phyloP scores from a whole-genome alignment of 2,888 invertebrate genomes.

The Zygaena filipendulae region DNA sequence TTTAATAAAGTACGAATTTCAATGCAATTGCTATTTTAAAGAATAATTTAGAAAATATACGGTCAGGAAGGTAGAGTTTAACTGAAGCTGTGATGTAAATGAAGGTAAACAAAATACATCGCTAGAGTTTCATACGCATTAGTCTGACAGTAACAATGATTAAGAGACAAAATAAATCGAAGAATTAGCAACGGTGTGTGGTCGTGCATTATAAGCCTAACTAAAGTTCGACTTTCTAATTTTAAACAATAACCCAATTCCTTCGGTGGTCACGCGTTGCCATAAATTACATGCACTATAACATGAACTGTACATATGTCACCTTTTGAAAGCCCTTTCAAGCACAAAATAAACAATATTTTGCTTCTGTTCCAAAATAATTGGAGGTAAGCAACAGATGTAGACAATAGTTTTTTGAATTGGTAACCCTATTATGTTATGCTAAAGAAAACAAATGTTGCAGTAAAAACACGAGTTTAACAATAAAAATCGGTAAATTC shows the following conservation, averaged over 20 bases:
- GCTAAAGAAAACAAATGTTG: conserved; percentile 46
- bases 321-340: conserved; percentile 50
- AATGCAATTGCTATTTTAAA: too few relatives aligned
- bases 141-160: too few relatives aligned
- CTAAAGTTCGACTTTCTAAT: conserved; percentile 34
- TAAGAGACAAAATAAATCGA: too few relatives aligned
- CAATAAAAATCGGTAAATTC: conserved; percentile 36
- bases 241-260: conserved; percentile 53
- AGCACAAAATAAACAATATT: conserved; percentile 62
- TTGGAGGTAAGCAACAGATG: conserved; percentile 47
- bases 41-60: too few relatives aligned
- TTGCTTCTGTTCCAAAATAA: conserved; percentile 49
- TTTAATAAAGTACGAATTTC: too few relatives aligned
- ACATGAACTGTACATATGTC: conserved; percentile 51
- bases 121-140: too few relatives aligned
- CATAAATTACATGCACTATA: conserved; percentile 50
- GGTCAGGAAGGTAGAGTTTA: too few relatives aligned
- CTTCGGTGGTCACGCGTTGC: conserved; percentile 36
- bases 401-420: conserved; percentile 39
- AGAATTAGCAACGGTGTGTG: conserved; percentile 27
- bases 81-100: too few relatives aligned
- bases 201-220: conserved; percentile 22
- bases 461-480: conserved; percentile 38
- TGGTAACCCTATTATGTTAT: conserved; percentile 53
- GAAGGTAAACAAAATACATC: too few relatives aligned